Conservation (phyloP, 2,888 invertebrate genomes). For the Endotricha flammealis region DNA sequence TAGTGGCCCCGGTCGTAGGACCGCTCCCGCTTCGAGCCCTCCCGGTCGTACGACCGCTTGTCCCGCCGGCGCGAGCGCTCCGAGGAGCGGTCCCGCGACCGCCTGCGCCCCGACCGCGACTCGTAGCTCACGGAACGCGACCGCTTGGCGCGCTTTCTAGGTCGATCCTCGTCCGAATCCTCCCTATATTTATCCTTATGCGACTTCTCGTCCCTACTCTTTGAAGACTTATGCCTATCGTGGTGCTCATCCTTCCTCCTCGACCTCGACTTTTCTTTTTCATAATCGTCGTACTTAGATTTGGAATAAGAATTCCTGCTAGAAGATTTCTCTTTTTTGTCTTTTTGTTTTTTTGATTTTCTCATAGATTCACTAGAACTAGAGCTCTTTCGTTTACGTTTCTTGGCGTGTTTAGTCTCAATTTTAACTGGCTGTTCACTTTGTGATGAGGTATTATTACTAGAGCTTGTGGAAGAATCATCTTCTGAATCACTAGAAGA, state of each 20-base stretch:
- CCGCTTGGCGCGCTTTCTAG: conserved; percentile 49
- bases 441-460: conserved; percentile 42
- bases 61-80: conserved; percentile 45
- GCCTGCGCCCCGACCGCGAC: conserved; percentile 44
- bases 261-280: conserved; percentile 42
- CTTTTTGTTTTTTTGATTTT: conserved; percentile 47
- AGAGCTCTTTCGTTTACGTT: conserved; percentile 55
- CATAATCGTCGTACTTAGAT: conserved; percentile 48
- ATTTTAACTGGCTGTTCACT: conserved; percentile 40
- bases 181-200: conserved; percentile 57
- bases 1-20: conserved; percentile 45
- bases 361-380: conserved; percentile 49
- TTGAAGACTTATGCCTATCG: conserved; percentile 49
- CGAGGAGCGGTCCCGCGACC: conserved; percentile 42
- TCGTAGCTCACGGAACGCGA: conserved; percentile 59
- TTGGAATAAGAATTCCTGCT: conserved; percentile 39
- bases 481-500: conserved; percentile 61
- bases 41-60: conserved; percentile 46
- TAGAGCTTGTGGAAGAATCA: conserved; percentile 47
- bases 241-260: conserved; percentile 48
- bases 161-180: conserved; percentile 56
- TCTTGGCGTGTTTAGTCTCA: conserved; percentile 42
- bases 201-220: conserved; percentile 48
- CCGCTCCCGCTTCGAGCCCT: conserved; percentile 42
- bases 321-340: conserved; percentile 40